Evolutionary conservation across 2,888 invertebrate species (phyloP), one percentile per base, ranked within the genome.

Genomic region (Serripes groenlandicus): DNA sequence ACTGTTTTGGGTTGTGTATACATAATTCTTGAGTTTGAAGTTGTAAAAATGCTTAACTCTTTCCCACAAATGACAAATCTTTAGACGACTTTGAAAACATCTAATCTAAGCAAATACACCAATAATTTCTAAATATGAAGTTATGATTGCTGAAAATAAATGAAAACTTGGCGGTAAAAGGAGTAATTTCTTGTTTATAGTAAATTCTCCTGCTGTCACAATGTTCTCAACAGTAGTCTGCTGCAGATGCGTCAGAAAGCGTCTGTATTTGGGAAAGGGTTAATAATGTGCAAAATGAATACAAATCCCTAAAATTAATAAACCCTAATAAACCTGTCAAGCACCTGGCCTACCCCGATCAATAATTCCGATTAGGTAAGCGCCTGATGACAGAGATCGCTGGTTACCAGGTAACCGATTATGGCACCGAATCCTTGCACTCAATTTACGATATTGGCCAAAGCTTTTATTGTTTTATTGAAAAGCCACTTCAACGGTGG

Each of bases 391-490:
- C 77, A 58, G 37, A 62, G 77, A 84, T 84, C 80, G 80, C 56
- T 71, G 35, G 84, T 84, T 77, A 78, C 84, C 84, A 68, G 84
- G 84, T 73, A 68, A 84, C 84, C 32, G 78, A 84, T 80, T 81
- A 84, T 75, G 78, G 71, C 77, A 78, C 66, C 37, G 77, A 77
- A 84, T 81, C 80, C 77, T 52, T 35, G 37, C 70, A 60, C 80
- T 77, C 80, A 78, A 78, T 84, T 84, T 84, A 80, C 78, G 78
- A 75, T 74, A 83, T 79, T 83, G 75, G 68, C 34, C 70, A 49
- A 72, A 69, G 23, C 28, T 84, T 82, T 84, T 84, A 84, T 84
- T 84, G 80, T 84, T 84, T 84, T 80, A 84, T 84, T 81, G 84
- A 58, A 80, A 81, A 77, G 80, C 71, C 77, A 74, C 84, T 80